These are phyloP conservation scores for Nemotelus pantherinus DNA, from an alignment of 2,888 invertebrate genomes.

Conservation along the genomic window DNA sequence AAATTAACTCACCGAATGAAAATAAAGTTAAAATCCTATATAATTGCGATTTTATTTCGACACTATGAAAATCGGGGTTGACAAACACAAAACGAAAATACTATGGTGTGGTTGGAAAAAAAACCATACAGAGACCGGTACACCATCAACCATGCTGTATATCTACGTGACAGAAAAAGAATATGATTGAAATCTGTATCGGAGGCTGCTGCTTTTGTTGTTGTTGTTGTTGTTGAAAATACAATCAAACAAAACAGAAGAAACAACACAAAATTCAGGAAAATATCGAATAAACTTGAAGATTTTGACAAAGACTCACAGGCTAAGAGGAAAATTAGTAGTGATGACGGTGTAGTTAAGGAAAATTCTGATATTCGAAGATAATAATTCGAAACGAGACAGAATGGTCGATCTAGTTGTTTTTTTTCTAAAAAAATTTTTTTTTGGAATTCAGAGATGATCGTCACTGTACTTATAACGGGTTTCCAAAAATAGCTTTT, in stretches of 20 bases:
- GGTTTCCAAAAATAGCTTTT: slow-evolving; percentile 10
- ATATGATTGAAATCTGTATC: too few species aligned
- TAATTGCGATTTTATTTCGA: slow-evolving; percentile 39
- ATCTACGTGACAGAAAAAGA: too few species aligned
- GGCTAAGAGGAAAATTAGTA: neutral
- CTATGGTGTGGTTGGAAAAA: slow-evolving; percentile 3
- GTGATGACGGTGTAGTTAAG: neutral
- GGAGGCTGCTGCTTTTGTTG: too few species aligned
- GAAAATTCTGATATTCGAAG: neutral
- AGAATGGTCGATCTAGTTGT: neutral
- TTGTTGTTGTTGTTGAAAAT: too few species aligned
- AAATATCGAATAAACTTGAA: neutral
- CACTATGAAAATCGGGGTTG: slow-evolving; percentile 5
- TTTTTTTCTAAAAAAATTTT: too few species aligned
- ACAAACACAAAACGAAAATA: neutral
- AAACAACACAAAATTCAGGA: neutral
- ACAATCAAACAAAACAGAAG: neutral
- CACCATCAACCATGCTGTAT: too few species aligned
- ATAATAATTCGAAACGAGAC: neutral
- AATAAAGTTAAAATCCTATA: slow-evolving; percentile 27
- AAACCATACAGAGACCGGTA: too few species aligned
- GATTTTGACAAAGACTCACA: neutral
- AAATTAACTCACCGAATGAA: neutral
- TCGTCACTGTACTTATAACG: neutral
- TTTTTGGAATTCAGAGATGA: neutral